These are phyloP conservation scores for Leptonema lineaticorne DNA, from an alignment of 1,140 invertebrate genomes.

Conservation along the genomic window DNA sequence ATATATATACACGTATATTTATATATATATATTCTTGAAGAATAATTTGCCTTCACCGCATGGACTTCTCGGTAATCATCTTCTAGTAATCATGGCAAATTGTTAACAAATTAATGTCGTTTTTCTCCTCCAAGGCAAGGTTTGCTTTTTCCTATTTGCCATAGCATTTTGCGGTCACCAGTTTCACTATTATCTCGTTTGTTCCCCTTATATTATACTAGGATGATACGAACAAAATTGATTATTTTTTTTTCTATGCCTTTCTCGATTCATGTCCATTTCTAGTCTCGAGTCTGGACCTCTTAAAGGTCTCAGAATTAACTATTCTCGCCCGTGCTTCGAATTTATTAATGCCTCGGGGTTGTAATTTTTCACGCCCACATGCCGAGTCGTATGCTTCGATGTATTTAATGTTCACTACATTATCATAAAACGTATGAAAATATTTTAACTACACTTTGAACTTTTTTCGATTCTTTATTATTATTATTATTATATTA, in stretches of 20 bases:
- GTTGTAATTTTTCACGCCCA: slow-evolving; percentile 14
- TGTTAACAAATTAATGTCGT: not conserved
- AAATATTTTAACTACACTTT: too few relatives aligned
- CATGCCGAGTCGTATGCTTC: not conserved
- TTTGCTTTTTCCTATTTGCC: too few relatives aligned
- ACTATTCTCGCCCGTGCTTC: not conserved
- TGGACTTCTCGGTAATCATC: not conserved
- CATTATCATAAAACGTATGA: not conserved
- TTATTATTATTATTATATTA: too few relatives aligned
- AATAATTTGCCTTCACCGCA: not conserved
- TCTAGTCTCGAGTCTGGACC: too few relatives aligned
- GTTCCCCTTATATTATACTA: too few relatives aligned
- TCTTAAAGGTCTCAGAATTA: not conserved
- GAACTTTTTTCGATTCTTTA: too few relatives aligned
- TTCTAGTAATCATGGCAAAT: not conserved
- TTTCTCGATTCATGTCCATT: not conserved
- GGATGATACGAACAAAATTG: not conserved
- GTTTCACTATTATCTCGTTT: too few relatives aligned
- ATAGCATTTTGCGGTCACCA: too few relatives aligned
- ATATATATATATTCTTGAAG: not conserved
- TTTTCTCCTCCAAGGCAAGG: not conserved
- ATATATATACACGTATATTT: not conserved
- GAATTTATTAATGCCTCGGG: not conserved
- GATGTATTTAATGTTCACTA: not conserved
- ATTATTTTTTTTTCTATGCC: not conserved